Evolutionary conservation across 2,888 invertebrate species (phyloP).

Genomic region (Tortrix viridana): DNA sequence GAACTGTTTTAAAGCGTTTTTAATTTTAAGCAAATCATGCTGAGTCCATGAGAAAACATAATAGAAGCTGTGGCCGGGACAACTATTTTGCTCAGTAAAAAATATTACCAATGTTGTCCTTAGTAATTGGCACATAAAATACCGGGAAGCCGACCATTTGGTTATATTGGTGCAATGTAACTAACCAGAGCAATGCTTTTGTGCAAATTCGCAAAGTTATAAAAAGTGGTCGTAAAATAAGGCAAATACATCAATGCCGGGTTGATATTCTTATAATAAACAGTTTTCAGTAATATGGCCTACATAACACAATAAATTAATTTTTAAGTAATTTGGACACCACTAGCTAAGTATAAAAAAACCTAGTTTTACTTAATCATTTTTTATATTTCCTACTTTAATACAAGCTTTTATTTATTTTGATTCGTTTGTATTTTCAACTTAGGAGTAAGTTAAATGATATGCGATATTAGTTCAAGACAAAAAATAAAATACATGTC

Average conservation of each 20-base stretch:
- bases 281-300: neutral
- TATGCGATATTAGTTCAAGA: too few species aligned
- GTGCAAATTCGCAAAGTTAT: neutral
- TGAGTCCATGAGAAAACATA: conserved; percentile 22
- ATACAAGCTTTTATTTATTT: too few species aligned
- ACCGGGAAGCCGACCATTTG: conserved; percentile 30
- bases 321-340: too few species aligned
- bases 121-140: conserved; percentile 37
- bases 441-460: too few species aligned
- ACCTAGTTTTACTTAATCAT: too few species aligned
- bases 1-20: neutral
- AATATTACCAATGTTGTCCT: conserved; percentile 19
- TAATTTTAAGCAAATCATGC: conserved; percentile 9
- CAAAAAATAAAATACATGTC: too few species aligned
- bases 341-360: too few species aligned
- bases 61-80: conserved; percentile 37
- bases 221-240: neutral
- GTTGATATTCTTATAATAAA: neutral
- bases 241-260: neutral
- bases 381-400: too few species aligned
- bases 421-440: too few species aligned
- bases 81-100: conserved; percentile 30
- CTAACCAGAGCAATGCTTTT: conserved; percentile 24
- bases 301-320: too few species aligned
- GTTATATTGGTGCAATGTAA: conserved; percentile 27